Evolutionary conservation across 2,888 invertebrate genomes (phyloP).

Genomic region (Eupsilia transversa): DNA sequence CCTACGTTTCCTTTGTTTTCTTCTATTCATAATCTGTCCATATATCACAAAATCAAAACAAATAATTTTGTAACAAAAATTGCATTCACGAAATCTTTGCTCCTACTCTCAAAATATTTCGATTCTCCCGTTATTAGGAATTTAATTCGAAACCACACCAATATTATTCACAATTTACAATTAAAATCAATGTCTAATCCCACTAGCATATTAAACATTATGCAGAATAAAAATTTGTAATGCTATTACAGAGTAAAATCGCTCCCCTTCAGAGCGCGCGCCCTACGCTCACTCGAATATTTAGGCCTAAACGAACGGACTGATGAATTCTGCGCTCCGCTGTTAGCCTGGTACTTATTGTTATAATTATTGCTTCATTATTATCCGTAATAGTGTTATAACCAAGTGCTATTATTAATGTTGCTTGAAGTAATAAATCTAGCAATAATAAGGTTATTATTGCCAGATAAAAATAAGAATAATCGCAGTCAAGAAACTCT

Average conservation of each 20-base stretch:
- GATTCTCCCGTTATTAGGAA: not conserved
- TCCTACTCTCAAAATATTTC: not conserved
- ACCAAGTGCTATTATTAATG: conserved; percentile 33
- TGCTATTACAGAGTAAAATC: conserved; percentile 17
- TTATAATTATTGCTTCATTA: conserved; percentile 67
- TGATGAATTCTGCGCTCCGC: conserved; percentile 58
- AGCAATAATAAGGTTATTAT: conserved; percentile 18
- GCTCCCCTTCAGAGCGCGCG: conserved; percentile 43
- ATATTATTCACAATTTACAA: conserved; percentile 16
- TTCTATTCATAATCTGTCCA: not conserved
- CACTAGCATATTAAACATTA: conserved; percentile 2
- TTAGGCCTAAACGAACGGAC: conserved; percentile 71
- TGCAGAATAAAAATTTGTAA: conserved; percentile 16
- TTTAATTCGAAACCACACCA: not conserved
- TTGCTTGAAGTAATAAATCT: conserved; percentile 29
- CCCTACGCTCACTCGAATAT: conserved; percentile 53
- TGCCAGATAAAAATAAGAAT: conserved; percentile 15
- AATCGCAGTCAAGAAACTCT: conserved; percentile 12
- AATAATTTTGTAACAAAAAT: not conserved
- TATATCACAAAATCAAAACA: not conserved
- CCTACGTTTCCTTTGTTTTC: not conserved
- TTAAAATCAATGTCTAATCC: conserved; percentile 15
- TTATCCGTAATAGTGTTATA: conserved; percentile 46
- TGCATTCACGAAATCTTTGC: not conserved
- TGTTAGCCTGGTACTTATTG: conserved; percentile 76